phyloP scores from a whole-genome alignment of 2,113 vertebrate species.

The Corythoichthys haematopterus region DNA sequence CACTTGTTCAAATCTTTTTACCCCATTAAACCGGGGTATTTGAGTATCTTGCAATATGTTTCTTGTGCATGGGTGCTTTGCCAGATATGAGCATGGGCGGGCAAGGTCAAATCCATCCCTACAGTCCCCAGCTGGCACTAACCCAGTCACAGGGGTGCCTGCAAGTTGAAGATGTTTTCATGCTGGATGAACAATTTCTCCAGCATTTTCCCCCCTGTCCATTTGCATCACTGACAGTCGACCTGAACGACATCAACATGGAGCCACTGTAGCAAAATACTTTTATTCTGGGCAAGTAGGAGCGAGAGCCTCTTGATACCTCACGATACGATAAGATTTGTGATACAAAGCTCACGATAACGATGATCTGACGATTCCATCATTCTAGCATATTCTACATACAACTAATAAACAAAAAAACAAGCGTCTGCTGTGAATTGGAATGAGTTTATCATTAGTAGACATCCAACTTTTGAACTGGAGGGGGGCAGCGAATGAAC shows the following conservation, averaged over 20 bases:
- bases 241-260: constrained; percentile 55
- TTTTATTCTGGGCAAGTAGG: not conserved
- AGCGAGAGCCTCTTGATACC: too few species aligned
- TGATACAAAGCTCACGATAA: too few species aligned
- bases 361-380: too few species aligned
- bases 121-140: constrained; percentile 59
- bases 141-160: constrained; percentile 49
- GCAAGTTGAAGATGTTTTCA: constrained; percentile 58
- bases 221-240: constrained; percentile 57
- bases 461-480: too few species aligned
- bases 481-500: too few species aligned
- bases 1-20: constrained; percentile 13
- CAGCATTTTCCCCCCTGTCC: constrained; percentile 67
- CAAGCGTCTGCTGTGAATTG: too few species aligned
- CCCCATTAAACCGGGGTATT: constrained; percentile 19
- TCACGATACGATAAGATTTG: too few species aligned
- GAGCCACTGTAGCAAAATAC: constrained; percentile 30
- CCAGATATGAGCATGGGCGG: constrained; percentile 26
- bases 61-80: constrained; percentile 12
- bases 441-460: too few species aligned
- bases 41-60: constrained; percentile 13
- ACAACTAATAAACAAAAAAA: too few species aligned
- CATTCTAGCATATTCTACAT: too few species aligned
- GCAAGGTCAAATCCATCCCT: constrained; percentile 55
- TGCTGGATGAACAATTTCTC: constrained; percentile 69